Conservation (phyloP, 1,140 invertebrate genomes). For the Colletes gigas region DNA sequence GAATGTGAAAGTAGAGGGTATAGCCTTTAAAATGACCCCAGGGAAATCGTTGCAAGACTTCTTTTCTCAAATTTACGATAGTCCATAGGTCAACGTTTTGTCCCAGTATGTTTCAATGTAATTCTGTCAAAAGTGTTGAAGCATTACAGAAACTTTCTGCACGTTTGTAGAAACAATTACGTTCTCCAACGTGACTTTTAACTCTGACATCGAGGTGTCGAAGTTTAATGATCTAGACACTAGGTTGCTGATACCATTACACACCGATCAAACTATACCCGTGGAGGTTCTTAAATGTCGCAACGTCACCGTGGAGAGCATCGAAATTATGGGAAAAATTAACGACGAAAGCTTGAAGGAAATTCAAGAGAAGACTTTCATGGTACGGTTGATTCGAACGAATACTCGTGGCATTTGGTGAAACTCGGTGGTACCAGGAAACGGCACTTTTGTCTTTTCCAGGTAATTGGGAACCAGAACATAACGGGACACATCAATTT, state of each 20-base stretch:
- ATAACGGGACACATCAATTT: conserved; percentile 67
- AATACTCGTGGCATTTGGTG: background rate
- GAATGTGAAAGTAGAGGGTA: too few relatives aligned
- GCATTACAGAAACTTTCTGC: background rate
- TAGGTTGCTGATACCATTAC: conserved; percentile 56
- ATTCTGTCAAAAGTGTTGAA: too few relatives aligned
- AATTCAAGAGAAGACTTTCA: conserved; percentile 69
- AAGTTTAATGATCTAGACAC: conserved; percentile 63
- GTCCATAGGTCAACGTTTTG: too few relatives aligned
- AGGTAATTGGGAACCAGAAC: conserved; percentile 65
- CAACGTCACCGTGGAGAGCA: conserved; percentile 49
- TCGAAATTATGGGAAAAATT: conserved; percentile 57
- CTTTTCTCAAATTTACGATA: too few relatives aligned
- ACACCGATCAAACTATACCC: conserved; percentile 54
- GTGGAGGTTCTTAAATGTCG: conserved; percentile 31
- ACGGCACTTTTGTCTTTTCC: conserved; percentile 10
- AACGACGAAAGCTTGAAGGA: conserved; percentile 57
- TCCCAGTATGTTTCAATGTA: too few relatives aligned
- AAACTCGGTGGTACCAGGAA: background rate
- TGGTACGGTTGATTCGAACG: conserved; percentile 53
- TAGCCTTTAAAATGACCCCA: too few relatives aligned
- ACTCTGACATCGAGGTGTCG: conserved; percentile 49
- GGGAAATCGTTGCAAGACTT: too few relatives aligned
- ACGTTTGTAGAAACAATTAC: conserved; percentile 50
- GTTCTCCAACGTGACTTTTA: conserved; percentile 61